A percentile compares a stretch with the other conserved stretches of the same genome.
These are phyloP conservation scores for Ophraella communa DNA, from an alignment of 2,888 invertebrate genomes.

Conservation along the genomic window DNA sequence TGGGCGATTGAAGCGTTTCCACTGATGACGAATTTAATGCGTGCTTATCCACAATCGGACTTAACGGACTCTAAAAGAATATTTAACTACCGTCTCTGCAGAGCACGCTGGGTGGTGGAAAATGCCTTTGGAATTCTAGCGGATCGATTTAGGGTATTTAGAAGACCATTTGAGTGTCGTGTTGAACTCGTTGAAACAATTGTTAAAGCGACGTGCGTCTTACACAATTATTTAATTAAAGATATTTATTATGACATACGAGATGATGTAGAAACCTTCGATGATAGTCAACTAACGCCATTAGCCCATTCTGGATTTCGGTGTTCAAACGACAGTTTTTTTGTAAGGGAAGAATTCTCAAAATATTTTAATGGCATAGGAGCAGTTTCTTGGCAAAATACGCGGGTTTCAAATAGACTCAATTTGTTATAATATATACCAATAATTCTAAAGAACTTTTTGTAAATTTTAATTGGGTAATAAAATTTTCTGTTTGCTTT, in stretches of 20 bases:
- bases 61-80: too few relatives aligned
- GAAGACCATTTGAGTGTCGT: constrained; percentile 23
- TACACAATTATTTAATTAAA: constrained; percentile 21
- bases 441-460: too few relatives aligned
- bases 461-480: too few relatives aligned
- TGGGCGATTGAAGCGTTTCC: constrained; percentile 20
- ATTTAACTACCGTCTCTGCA: constrained; percentile 37
- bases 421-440: too few relatives aligned
- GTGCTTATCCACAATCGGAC: constrained; percentile 17
- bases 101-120: constrained; percentile 29
- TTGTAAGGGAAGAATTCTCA: neutral
- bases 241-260: constrained; percentile 12
- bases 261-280: too few relatives aligned
- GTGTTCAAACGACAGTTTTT: constrained; percentile 1
- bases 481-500: too few relatives aligned
- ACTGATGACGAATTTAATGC: constrained; percentile 18
- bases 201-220: constrained; percentile 17
- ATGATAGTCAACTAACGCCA: too few relatives aligned
- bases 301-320: constrained; percentile 20
- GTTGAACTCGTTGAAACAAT: constrained; percentile 22
- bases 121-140: constrained; percentile 26
- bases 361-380: too few relatives aligned
- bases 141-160: constrained; percentile 21
- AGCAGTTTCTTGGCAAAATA: too few relatives aligned
- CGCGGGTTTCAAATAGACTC: too few relatives aligned